These are phyloP conservation scores for Drosophila picticornis DNA, from an alignment of 2,888 invertebrate genomes.

Conservation along the genomic window DNA sequence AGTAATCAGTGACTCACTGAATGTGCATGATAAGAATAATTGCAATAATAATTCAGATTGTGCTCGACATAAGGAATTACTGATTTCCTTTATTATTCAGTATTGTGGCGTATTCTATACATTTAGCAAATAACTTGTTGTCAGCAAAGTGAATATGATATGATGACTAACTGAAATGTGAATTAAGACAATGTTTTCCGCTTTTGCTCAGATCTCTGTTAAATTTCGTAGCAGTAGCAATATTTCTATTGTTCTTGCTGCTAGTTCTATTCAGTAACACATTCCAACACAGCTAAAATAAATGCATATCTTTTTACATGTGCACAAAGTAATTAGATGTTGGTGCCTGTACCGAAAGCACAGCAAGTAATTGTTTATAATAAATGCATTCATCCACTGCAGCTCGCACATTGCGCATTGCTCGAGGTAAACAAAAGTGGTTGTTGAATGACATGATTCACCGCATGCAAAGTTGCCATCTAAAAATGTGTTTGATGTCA, in stretches of 20 bases:
- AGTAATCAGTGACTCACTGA: not conserved
- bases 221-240: not conserved
- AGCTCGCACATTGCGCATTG: not conserved
- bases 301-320: too few species aligned
- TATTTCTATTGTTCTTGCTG: not conserved
- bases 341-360: not conserved
- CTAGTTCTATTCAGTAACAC: not conserved
- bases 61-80: not conserved
- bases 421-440: not conserved
- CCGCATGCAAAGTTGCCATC: not conserved
- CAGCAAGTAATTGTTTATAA: conserved; percentile 28
- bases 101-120: not conserved
- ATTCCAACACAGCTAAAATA: not conserved
- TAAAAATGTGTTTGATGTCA: conserved; percentile 10
- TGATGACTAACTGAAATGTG: not conserved
- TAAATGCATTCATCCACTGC: conserved; percentile 7
- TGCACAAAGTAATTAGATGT: not conserved
- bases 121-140: not conserved
- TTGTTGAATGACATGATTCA: conserved; percentile 29
- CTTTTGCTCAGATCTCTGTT: not conserved
- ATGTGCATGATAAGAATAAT: not conserved
- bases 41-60: not conserved
- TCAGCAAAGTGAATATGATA: not conserved
- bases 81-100: not conserved
- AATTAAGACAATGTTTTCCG: not conserved